Evolutionary conservation across 2,888 invertebrate genomes (phyloP), one percentile per base, ranked within the genome.

Genomic region (Zaprionus obscuricornis): DNA sequence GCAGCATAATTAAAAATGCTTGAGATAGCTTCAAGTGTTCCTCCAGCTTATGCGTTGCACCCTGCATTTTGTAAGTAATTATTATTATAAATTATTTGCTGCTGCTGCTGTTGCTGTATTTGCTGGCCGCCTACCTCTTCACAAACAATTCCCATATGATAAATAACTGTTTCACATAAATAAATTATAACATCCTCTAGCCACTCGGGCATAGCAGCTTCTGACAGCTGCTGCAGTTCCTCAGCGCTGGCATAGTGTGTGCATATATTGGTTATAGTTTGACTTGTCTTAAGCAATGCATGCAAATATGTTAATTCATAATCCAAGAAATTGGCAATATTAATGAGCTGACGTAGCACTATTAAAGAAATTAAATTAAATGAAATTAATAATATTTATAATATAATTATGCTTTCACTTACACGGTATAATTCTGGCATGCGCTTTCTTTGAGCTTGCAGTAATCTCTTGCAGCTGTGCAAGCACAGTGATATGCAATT

Each of bases 1-100:
- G 57, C 3, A 88, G 29, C 51, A 87, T 67, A 43, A 62, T 66
- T 22, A 87, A 20, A 50, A 84, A 84, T 4, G 67, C 72, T 18
- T 71, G 74, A 0, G 75, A 57, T 0, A 86, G 43, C 29, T 75
- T 75, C 0, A 87, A 51, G 31, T 71, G 72, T n/a, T 78, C 74
- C 24, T 85, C 69, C 0, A 76, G 34, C 20, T 73, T 68, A 1
- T 68, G 50, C 8, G 69, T 10, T 0, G 75, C 45, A n/a, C 74
- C 56, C 7, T 31, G 43, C 1, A 67, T 22, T 0, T 65, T 51
- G 3, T 60, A 10, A 13, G 1, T 1, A 3, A 3, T 2, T 1
- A 29, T 17, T 29, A 0, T 20, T 14, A 7, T 4, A 27, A 0
- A n/a, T 3, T 0, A 5, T 3, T 18, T 6, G n/a, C n/a, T n/a